Evolutionary conservation across 2,797 vertebrate species (phyloP), one percentile per base, ranked within the genome.

Genomic region (Vireo griseus): DNA sequence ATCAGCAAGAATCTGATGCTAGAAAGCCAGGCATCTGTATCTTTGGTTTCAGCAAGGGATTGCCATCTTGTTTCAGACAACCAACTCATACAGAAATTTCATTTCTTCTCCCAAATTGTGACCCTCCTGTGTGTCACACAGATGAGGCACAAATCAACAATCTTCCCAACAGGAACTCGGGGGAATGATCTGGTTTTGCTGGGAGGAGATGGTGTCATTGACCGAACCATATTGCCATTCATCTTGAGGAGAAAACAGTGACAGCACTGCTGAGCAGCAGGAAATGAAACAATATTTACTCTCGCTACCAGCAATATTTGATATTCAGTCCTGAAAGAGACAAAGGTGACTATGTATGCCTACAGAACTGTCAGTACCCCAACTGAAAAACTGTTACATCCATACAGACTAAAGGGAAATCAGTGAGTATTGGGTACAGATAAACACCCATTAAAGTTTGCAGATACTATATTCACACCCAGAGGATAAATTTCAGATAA

Each of bases 341-440:
- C n/a, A 40, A 54, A 5, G 15, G 31, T 28, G 69, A 19, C 17
- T 8, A 5, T 1, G 0, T 45, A 17, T 6, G 14, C 29, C 50
- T 61, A 26, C 26, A 47, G 48, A 84, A 28, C 39, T 21, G 35
- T 14, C 18, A 3, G 2, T 16, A 57, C 8, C 25, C 15, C 29
- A 55, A 9, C 0, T 11, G 39, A 63, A 40, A 33, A 51, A 19
- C 25, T 22, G 22, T 14, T 33, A 37, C 15, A 84, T 69, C 65
- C 66, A 35, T 3, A 11, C 3, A 47, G 39, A 42, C 25, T 58
- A 65, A 50, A 71, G 35, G 14, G 55, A 81, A 48, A 9, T 15
- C 5, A 6, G 7, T 17, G 40, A 75, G 37, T 10, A 19, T 0
- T 35, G 8, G 25, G 19, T 15, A 40, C 16, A 40, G n/a, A 24